These are phyloP conservation scores for Kryphioiulus occultus DNA, from an alignment of 2,888 invertebrate species.

Conservation along the genomic window DNA sequence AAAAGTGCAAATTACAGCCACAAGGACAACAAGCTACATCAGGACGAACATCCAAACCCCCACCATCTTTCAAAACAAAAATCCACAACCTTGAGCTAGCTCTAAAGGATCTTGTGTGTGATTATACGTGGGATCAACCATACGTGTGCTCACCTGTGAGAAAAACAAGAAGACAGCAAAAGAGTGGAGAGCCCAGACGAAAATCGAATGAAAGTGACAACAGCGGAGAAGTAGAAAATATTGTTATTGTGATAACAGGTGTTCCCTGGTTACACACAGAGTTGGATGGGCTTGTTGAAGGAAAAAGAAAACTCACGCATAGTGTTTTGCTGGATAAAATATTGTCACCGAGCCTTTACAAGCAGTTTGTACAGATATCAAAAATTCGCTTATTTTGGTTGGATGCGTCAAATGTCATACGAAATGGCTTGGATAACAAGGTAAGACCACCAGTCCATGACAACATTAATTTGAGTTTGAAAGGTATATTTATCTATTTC, in stretches of 20 bases:
- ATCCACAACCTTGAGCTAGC: constrained; percentile 18
- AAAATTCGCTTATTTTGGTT: constrained; percentile 44
- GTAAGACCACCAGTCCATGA: background rate
- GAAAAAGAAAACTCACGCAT: background rate
- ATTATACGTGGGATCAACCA: constrained; percentile 53
- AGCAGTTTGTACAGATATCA: background rate
- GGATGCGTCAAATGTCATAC: background rate
- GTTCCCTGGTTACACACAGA: background rate
- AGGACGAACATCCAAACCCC: background rate
- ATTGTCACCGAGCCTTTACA: constrained; percentile 27
- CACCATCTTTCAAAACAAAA: background rate
- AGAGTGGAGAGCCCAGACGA: background rate
- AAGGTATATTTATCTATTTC: no score
- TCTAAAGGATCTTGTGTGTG: constrained; percentile 50
- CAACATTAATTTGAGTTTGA: no score
- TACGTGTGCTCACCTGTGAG: constrained; percentile 50
- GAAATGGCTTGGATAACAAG: background rate
- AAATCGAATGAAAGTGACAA: background rate
- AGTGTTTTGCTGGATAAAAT: background rate
- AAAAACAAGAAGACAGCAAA: background rate
- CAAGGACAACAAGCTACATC: background rate
- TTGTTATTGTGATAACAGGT: constrained; percentile 33
- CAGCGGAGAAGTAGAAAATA: background rate
- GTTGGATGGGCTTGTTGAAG: background rate
- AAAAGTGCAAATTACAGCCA: background rate